Conservation (phyloP, 2,113 vertebrate species). For the Bubalus kerabau region DNA sequence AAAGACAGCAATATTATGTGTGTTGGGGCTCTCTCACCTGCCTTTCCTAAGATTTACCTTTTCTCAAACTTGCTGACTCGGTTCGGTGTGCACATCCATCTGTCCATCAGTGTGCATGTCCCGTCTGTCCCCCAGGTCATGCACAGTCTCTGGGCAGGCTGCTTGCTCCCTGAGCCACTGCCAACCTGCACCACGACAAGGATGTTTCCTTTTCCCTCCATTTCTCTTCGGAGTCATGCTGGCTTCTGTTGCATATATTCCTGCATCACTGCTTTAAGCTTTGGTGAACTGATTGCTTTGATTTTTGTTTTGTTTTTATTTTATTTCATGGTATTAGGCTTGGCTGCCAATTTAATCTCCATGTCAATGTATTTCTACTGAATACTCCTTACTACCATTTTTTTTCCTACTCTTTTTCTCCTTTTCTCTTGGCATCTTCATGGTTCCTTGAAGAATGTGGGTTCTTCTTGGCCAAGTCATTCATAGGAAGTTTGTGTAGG, state of each 20-base stretch:
- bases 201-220: not conserved
- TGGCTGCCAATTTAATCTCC: not conserved
- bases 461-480: not conserved
- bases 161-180: no score
- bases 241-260: not conserved
- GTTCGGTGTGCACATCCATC: no score
- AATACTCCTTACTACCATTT: not conserved
- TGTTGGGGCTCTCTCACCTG: not conserved
- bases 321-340: not conserved
- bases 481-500: not conserved
- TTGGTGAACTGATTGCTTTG: not conserved
- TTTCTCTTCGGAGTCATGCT: no score
- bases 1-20: not conserved
- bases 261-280: not conserved
- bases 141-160: accelerated
- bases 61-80: not conserved
- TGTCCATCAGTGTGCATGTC: no score
- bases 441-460: not conserved
- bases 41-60: not conserved
- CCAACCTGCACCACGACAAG: accelerated
- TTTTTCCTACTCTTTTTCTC: not conserved
- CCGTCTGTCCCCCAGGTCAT: not conserved
- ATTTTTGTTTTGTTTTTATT: not conserved
- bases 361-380: not conserved
- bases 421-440: not conserved